Evolutionary conservation across 92 coral and sea anemone genomes (phyloP).

Genomic region (Epizoanthus illoricatus): DNA sequence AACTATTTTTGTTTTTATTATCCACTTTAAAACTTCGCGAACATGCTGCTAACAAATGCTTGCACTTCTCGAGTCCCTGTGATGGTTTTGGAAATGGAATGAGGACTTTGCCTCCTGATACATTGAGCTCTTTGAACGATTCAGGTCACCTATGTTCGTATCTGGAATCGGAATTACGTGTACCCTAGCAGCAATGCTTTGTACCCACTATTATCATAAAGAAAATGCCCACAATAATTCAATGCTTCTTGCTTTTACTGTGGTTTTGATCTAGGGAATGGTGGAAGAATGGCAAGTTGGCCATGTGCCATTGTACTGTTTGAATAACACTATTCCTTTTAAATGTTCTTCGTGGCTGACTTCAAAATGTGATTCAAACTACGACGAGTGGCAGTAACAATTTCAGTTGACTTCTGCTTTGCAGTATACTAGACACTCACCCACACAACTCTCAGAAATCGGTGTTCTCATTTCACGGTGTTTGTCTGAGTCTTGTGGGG

Average conservation of each 20-base stretch:
- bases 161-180: conserved; percentile 52
- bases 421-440: not conserved
- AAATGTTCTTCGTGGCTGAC: too few relatives aligned
- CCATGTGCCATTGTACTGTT: not conserved
- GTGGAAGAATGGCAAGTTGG: too few relatives aligned
- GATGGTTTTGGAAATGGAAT: conserved; percentile 61
- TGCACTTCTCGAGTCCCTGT: conserved; percentile 52
- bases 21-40: conserved; percentile 36
- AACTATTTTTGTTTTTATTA: too few relatives aligned
- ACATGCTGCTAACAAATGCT: conserved; percentile 53
- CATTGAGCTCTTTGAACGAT: conserved; percentile 46
- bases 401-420: too few relatives aligned
- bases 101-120: conserved; percentile 51
- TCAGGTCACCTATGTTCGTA: conserved; percentile 30
- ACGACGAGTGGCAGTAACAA: too few relatives aligned
- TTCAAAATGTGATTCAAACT: not conserved
- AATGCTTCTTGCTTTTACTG: not conserved
- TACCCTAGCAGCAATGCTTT: conserved; percentile 57
- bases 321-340: not conserved
- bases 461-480: not conserved
- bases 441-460: not conserved
- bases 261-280: not conserved
- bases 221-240: not conserved
- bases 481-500: conserved; percentile 26
- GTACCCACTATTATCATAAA: conserved; percentile 49